A percentile compares a stretch with the other conserved stretches of the same genome.
phyloP scores from a whole-genome alignment of 2,797 vertebrate species.

The Caiman crocodilus region DNA sequence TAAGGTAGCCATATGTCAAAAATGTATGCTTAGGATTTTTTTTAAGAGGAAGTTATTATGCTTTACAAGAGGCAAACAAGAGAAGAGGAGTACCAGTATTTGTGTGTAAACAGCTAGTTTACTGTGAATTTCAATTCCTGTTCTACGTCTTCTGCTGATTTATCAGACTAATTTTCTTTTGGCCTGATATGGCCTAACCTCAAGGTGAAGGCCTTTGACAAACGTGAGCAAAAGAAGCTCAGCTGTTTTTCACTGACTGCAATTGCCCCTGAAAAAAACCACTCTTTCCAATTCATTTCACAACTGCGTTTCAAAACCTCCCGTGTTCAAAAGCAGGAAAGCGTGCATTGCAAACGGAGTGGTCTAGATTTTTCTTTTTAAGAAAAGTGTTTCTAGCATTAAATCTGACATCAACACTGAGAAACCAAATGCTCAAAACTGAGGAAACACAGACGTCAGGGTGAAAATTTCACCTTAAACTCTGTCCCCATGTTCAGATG shows the following conservation, averaged over 20 bases:
- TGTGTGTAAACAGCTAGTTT: background rate
- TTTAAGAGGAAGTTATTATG: background rate
- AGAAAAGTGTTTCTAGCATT: background rate
- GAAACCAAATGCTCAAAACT: background rate
- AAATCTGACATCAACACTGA: background rate
- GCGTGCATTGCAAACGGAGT: background rate
- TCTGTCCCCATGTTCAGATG: background rate
- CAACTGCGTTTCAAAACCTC: too few species aligned
- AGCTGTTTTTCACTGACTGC: slow-evolving; percentile 3
- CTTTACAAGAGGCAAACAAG: background rate
- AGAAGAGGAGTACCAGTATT: background rate
- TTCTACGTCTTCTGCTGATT: slow-evolving; percentile 27
- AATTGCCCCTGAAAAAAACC: background rate
- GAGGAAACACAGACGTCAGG: background rate
- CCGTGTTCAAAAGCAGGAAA: background rate
- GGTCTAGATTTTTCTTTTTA: background rate
- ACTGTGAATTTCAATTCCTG: slow-evolving; percentile 20
- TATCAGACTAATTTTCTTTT: background rate
- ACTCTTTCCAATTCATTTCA: background rate
- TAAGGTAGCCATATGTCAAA: background rate
- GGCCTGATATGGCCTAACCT: background rate
- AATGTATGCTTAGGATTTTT: background rate
- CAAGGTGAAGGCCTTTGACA: slow-evolving; percentile 23
- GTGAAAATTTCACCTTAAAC: background rate
- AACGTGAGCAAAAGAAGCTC: slow-evolving; percentile 10